Base-by-base conservation (phyloP, 2,797 vertebrate species). In the Phrynocephalus forsythii region DNA sequence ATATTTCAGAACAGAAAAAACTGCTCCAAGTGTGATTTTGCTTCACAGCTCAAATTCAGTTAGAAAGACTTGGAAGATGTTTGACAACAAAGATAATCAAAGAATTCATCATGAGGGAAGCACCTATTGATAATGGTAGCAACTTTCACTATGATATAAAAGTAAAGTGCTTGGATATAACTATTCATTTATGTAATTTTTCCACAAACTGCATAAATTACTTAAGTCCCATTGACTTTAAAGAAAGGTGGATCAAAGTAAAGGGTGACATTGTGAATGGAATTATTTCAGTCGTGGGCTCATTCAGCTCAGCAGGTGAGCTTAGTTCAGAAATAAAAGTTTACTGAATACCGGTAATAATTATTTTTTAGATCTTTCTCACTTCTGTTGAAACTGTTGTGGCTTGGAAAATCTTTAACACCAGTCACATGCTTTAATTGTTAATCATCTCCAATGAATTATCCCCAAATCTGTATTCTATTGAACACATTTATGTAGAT, bases 1-100 rank as follows among this genome's bases (percentile, higher is more conserved):
- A 48, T 63, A 30, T 87, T 83, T 24, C 60, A 24, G 24, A 44
- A 28, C n/a, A 81, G 86, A 72, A 69, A 85, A 33, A 71, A 24
- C 15, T 78, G 52, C 15, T 76, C 18, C 22, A 80, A 80, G n/a
- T 30, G 28, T 7, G 13, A 44, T 3, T 78, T 66, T 63, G 83
- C 11, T 56, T 79, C 77, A 50, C 13, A 68, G 3, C 16, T 83
- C 50, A 38, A 60, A 85, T 56, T 30, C 72, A 8, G 5, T 3
- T 28, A n/a, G 78, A 66, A 89, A 18, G 20, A 26, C 79, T 30
- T 0, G 0, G 30, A 52, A 86, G 85, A 66, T 9, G 28, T 33
- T 11, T 0, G 0, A 30, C 56, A 38, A 30, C 56, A 38, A 88
- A 79, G 6, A 66, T 28, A 60, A 3, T 22, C 16, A 81, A n/a